A percentile compares a stretch with the other conserved stretches of the same genome.
Conservation (phyloP, 1,140 invertebrate genomes). For the Drosophila watanabei region DNA sequence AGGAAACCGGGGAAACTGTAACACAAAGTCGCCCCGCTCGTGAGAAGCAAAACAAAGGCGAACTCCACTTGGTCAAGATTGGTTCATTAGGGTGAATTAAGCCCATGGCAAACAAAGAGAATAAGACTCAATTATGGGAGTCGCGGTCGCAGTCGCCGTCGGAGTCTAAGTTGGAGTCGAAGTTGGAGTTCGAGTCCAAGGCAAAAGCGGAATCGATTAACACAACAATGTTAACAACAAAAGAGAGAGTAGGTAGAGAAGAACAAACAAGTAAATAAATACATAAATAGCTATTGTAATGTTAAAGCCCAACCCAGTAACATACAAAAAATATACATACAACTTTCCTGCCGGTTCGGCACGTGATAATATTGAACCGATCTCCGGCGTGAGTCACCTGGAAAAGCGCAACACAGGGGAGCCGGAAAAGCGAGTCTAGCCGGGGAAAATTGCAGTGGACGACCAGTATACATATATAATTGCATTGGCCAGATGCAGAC, state of each 20-base stretch:
- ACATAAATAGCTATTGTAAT: slow-evolving; percentile 17
- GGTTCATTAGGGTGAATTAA: slow-evolving; percentile 66
- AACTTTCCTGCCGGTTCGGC: slow-evolving; percentile 47
- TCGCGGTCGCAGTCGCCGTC: neutral
- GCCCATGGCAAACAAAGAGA: slow-evolving; percentile 47
- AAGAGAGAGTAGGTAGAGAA: slow-evolving; percentile 33
- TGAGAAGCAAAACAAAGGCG: slow-evolving; percentile 52
- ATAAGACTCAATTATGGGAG: slow-evolving; percentile 58
- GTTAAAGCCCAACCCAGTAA: slow-evolving; percentile 46
- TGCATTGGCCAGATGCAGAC: slow-evolving; percentile 49
- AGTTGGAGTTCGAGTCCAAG: slow-evolving; percentile 40
- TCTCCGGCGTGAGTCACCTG: slow-evolving; percentile 35
- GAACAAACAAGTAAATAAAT: slow-evolving; percentile 17
- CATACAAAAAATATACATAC: slow-evolving; percentile 29
- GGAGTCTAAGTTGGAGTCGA: too few species aligned
- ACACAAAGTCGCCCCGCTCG: slow-evolving; percentile 37
- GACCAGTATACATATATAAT: slow-evolving; percentile 16
- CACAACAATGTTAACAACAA: slow-evolving; percentile 71
- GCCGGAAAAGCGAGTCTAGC: slow-evolving; percentile 42
- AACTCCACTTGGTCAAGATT: slow-evolving; percentile 46
- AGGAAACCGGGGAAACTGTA: slow-evolving; percentile 49
- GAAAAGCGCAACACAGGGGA: neutral
- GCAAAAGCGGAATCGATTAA: slow-evolving; percentile 61
- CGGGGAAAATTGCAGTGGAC: slow-evolving; percentile 31
- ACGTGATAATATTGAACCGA: slow-evolving; percentile 46